Base-by-base conservation (phyloP, 2,113 vertebrate genomes). In the Elaphurus davidianus region DNA sequence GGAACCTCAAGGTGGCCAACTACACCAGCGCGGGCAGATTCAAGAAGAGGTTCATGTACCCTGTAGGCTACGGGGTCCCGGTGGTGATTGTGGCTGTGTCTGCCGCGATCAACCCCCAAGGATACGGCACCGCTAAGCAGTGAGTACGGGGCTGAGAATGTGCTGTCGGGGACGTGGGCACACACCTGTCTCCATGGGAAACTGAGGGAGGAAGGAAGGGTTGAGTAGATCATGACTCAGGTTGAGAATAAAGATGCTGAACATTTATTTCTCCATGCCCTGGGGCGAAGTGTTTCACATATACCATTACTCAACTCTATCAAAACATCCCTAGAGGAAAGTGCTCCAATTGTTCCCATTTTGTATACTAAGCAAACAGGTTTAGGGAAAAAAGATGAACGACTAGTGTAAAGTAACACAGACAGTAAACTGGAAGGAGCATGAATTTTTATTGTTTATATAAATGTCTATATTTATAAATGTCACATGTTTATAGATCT, bases 1-100 rank as follows among this genome's bases (percentile, higher is more conserved):
- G 98, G 81, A 99, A 99, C 64, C 98, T 99, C 90, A 96, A 81
- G 76, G 98, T 98, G 86, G 97, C 97, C 87, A 98, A 98, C 94
- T 98, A 99, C 54, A 93, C 96, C 33, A 97, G 84, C 1, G 6
- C 96, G 13, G 67, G 82, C 64, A 93, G 87, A 59, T 94, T 96
- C 64, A 95, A 92, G 90, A 98, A 96, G 95, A 94, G 52, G 23
- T 97, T 90, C 92, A 92, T 98, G 82, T 98, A 96, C 55, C 33
- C 98, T 30, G 1, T 87, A 28, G 98, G 99, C 91, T 99, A 98
- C 2, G 99, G 98, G 33, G 1, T 97, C 30, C 98, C 99, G 3
- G 94, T 94, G 3, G 40, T 96, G 25, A 98, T 98, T 1, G 98
- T 98, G 33, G 28, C 47, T 12, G 62, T 98, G 12, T 98, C 98